These are phyloP conservation scores for Clamator glandarius DNA, from an alignment of 2,797 vertebrate species.

Conservation along the genomic window DNA sequence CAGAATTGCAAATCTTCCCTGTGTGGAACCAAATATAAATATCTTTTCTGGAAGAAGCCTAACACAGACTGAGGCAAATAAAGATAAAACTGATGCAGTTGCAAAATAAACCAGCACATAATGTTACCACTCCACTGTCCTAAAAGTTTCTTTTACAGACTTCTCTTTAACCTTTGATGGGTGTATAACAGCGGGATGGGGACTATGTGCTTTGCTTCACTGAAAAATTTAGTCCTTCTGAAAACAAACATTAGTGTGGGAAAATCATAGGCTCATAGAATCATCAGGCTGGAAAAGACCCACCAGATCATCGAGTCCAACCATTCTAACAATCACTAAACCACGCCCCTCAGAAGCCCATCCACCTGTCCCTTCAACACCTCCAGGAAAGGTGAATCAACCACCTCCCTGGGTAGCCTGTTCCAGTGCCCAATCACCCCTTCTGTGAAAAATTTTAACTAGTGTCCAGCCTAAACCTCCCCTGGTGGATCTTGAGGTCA, in stretches of 20 bases:
- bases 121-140: not conserved
- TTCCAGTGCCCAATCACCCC: no score
- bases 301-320: no score
- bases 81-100: not conserved
- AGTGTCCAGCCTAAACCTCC: no score
- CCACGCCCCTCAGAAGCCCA: no score
- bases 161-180: not conserved
- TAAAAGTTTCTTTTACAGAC: not conserved
- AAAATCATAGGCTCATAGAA: no score
- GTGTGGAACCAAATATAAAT: not conserved
- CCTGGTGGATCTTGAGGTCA: no score
- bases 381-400: no score
- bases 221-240: not conserved
- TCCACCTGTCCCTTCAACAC: no score
- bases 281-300: no score
- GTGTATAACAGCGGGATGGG: not conserved
- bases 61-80: not conserved
- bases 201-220: accelerated
- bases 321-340: no score
- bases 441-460: no score
- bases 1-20: not conserved
- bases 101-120: accelerated
- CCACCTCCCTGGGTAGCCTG: no score
- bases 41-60: not conserved
- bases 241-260: accelerated